These are phyloP conservation scores for Microcaecilia unicolor DNA, from an alignment of 2,797 vertebrate species.

Conservation along the genomic window DNA sequence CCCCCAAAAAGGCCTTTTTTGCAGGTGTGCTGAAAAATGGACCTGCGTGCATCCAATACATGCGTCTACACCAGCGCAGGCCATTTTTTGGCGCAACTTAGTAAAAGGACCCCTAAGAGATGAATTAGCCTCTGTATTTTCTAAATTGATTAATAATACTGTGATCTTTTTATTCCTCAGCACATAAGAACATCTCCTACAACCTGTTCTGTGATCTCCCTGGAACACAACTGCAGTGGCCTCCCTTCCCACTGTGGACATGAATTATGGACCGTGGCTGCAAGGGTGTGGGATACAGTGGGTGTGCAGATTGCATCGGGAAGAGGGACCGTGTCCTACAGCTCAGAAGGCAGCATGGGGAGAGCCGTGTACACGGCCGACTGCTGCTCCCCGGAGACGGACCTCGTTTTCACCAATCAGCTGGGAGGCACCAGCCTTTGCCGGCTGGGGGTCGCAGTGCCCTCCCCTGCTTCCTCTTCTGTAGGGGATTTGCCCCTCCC, in stretches of 20 bases:
- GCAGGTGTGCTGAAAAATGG: too few species aligned
- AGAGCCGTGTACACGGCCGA: constrained; percentile 47
- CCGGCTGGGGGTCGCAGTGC: constrained; percentile 25
- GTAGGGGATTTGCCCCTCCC: neutral
- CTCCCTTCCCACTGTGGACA: neutral
- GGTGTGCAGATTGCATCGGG: neutral
- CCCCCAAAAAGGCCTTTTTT: too few species aligned
- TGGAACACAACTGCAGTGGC: constrained; percentile 1
- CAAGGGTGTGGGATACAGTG: constrained; percentile 10
- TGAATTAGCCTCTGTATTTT: too few species aligned
- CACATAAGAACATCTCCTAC: neutral
- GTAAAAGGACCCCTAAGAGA: too few species aligned
- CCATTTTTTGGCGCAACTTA: too few species aligned
- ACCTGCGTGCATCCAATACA: too few species aligned
- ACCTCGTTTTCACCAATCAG: constrained; percentile 56
- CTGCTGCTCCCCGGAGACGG: constrained; percentile 54
- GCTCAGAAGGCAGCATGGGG: constrained; percentile 21
- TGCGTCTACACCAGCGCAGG: too few species aligned
- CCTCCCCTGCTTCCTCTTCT: neutral
- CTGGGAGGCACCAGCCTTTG: constrained; percentile 46
- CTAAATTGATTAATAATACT: too few species aligned
- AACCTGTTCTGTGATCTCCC: neutral
- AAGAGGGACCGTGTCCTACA: neutral
- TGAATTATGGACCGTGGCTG: neutral
- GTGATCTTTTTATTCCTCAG: neutral